These are phyloP conservation scores for Cenopis cana DNA, from an alignment of 2,888 invertebrate species.

Conservation along the genomic window DNA sequence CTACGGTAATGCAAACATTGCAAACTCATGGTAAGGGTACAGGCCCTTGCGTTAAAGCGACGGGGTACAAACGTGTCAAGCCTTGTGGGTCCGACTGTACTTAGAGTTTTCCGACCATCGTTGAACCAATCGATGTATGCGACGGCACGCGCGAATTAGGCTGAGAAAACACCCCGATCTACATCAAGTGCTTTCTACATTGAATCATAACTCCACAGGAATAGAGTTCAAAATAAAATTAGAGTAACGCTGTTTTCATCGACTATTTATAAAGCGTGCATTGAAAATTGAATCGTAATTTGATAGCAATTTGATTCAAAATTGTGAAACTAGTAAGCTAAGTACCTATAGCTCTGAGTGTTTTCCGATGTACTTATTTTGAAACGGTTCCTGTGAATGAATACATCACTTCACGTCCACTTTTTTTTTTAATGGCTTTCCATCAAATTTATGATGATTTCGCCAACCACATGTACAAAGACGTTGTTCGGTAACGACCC, in stretches of 20 bases:
- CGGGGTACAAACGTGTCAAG: too few species aligned
- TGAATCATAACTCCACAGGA: neutral
- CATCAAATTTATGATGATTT: too few species aligned
- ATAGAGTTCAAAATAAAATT: neutral
- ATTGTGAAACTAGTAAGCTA: neutral
- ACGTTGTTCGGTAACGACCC: too few species aligned
- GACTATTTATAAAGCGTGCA: neutral
- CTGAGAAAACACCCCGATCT: slow-evolving; percentile 6
- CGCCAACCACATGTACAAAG: too few species aligned
- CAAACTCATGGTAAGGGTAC: too few species aligned
- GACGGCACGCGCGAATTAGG: slow-evolving; percentile 27
- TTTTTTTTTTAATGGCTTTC: too few species aligned
- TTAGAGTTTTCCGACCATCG: neutral
- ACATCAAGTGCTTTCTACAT: neutral
- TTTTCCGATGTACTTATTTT: too few species aligned
- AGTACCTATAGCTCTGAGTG: neutral
- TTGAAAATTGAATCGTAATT: neutral
- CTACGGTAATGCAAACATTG: too few species aligned
- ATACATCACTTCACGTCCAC: too few species aligned
- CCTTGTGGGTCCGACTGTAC: neutral
- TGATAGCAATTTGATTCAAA: neutral
- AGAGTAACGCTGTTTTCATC: too few species aligned
- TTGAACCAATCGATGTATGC: slow-evolving; percentile 27
- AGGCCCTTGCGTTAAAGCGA: too few species aligned
- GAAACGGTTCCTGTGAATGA: too few species aligned